Conservation (phyloP, 2,113 vertebrate species). For the Hepsetus odoe region DNA sequence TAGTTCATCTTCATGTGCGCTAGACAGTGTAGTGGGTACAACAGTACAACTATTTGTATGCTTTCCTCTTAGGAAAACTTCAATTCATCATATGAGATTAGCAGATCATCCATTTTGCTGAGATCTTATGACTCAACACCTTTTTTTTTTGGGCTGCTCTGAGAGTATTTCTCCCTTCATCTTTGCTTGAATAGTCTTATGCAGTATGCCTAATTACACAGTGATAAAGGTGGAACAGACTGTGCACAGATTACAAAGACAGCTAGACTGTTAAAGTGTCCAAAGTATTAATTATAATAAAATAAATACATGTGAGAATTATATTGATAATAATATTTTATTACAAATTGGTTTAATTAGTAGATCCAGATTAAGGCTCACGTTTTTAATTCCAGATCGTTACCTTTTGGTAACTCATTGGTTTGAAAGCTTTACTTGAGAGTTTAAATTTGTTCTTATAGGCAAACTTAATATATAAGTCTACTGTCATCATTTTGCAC, state of each 20-base stretch:
- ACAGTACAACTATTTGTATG: not conserved
- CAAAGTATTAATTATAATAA: not conserved
- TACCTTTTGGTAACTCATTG: not conserved
- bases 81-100: not conserved
- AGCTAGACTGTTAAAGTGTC: not conserved
- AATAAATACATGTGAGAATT: not conserved
- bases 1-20: not conserved
- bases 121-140: not conserved
- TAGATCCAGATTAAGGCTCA: no score
- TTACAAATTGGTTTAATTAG: no score
- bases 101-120: not conserved
- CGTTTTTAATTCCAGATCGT: not conserved
- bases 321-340: not conserved
- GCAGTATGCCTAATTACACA: constrained; percentile 2
- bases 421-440: not conserved
- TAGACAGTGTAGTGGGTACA: not conserved
- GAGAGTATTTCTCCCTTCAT: not conserved
- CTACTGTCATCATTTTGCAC: not conserved
- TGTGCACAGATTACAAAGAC: not conserved
- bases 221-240: not conserved
- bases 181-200: constrained; percentile 23
- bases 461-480: not conserved
- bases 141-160: constrained; percentile 7
- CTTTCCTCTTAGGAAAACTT: not conserved
- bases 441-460: not conserved